These are phyloP conservation scores for Colistium nudipinnis DNA, from an alignment of 2,113 vertebrate genomes.

Conservation along the genomic window DNA sequence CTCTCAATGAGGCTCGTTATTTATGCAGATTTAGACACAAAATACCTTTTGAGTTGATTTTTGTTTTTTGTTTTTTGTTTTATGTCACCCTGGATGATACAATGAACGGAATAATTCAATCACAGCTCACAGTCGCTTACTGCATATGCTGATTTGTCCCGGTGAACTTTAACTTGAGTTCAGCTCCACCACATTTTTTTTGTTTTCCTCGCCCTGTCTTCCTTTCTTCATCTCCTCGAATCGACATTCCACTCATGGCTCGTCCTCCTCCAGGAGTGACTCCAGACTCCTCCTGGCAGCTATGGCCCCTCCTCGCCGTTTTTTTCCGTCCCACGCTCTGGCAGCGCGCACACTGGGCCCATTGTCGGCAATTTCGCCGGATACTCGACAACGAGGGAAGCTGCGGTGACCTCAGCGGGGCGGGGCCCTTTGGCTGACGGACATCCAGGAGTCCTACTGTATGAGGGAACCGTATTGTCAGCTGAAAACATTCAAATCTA, in stretches of 20 bases:
- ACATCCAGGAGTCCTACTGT: neutral
- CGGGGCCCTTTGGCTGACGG: neutral
- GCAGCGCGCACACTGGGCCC: conserved; percentile 53
- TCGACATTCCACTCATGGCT: conserved; percentile 55
- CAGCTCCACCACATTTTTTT: neutral
- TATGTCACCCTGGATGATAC: no score
- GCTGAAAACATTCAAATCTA: neutral
- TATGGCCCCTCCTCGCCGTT: conserved; percentile 44
- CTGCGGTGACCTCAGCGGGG: conserved; percentile 36
- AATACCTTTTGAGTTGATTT: no score
- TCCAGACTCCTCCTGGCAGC: conserved; percentile 25
- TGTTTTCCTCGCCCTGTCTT: conserved; percentile 2
- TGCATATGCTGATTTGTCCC: no score
- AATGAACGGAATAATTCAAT: no score
- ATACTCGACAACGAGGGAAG: conserved; percentile 41
- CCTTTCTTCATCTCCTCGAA: conserved; percentile 26
- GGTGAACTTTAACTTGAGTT: no score
- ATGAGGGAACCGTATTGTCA: neutral
- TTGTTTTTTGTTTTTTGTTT: no score
- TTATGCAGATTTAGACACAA: no score
- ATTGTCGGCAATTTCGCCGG: conserved; percentile 46
- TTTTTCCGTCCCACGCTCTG: conserved; percentile 58
- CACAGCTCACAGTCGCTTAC: no score
- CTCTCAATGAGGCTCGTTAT: no score
- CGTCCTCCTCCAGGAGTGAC: conserved; percentile 38